A percentile compares a stretch with the other conserved stretches of the same genome.
Evolutionary conservation across 2,113 vertebrate species (phyloP).

Genomic region (Pyxicephalus adspersus): DNA sequence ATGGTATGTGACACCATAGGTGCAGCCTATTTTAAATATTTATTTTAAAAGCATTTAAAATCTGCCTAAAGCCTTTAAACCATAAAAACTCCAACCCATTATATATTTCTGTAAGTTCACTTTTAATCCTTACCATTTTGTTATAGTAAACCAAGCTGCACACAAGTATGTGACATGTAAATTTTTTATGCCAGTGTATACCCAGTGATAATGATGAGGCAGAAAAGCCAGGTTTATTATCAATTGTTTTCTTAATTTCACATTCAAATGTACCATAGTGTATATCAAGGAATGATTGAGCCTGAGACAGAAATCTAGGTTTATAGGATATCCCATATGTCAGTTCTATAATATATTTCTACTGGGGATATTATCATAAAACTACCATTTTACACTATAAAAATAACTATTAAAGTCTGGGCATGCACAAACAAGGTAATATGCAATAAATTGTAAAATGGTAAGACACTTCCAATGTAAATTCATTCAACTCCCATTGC

Average conservation of each 20-base stretch:
- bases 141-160: no score
- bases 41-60: no score
- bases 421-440: slow-evolving; percentile 83
- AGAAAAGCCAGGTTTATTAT: slow-evolving; percentile 55
- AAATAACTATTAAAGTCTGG: slow-evolving; percentile 77
- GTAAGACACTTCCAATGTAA: slow-evolving; percentile 77
- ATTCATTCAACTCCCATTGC: slow-evolving; percentile 77
- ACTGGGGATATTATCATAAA: slow-evolving; percentile 77
- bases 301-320: slow-evolving; percentile 67
- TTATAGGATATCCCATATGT: slow-evolving; percentile 78
- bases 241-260: slow-evolving; percentile 64
- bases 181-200: not conserved
- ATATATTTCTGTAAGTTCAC: no score
- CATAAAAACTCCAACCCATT: no score
- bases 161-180: not conserved
- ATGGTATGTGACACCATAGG: no score
- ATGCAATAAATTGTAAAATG: slow-evolving; percentile 80
- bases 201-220: not conserved
- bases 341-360: slow-evolving; percentile 75
- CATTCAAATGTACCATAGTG: slow-evolving; percentile 67
- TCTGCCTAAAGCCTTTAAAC: no score
- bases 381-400: slow-evolving; percentile 79
- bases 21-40: no score
- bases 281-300: slow-evolving; percentile 69
- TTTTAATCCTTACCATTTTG: no score